Percentiles rank a stretch among this genome's conserved stretches.
Conservation (phyloP, 1,140 invertebrate species). For the Hormaphis cornu region DNA sequence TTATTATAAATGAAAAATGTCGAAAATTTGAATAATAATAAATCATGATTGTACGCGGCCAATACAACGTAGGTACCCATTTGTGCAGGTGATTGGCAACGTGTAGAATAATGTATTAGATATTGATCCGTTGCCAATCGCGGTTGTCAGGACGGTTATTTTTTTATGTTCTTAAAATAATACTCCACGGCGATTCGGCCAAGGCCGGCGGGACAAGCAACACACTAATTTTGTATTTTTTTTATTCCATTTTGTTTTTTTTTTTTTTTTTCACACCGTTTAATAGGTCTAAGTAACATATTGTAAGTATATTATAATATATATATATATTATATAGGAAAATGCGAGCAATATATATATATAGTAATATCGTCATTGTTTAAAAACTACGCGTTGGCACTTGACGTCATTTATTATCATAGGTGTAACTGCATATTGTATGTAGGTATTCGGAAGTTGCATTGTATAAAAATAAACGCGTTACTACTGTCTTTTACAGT, state of each 20-base stretch:
- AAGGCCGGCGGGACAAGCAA: constrained; percentile 14
- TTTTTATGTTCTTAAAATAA: constrained; percentile 20
- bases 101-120: not conserved
- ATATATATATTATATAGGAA: too few species aligned
- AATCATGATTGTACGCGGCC: too few species aligned
- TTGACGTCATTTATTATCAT: not conserved
- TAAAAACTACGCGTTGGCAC: not conserved
- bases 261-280: not conserved
- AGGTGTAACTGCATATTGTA: too few species aligned
- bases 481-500: not conserved
- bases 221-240: too few species aligned
- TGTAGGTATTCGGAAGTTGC: too few species aligned
- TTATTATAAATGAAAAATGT: too few species aligned
- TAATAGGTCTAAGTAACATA: not conserved
- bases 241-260: too few species aligned
- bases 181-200: constrained; percentile 1
- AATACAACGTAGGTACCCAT: not conserved
- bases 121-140: constrained; percentile 29
- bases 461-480: constrained; percentile 5
- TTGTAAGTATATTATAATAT: not conserved
- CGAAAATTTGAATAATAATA: constrained; percentile 5
- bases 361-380: not conserved
- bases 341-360: too few species aligned
- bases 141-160: not conserved
- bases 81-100: not conserved